These are phyloP conservation scores for Trochalopteron elliotii DNA, from an alignment of 2,113 vertebrate species.

Conservation along the genomic window DNA sequence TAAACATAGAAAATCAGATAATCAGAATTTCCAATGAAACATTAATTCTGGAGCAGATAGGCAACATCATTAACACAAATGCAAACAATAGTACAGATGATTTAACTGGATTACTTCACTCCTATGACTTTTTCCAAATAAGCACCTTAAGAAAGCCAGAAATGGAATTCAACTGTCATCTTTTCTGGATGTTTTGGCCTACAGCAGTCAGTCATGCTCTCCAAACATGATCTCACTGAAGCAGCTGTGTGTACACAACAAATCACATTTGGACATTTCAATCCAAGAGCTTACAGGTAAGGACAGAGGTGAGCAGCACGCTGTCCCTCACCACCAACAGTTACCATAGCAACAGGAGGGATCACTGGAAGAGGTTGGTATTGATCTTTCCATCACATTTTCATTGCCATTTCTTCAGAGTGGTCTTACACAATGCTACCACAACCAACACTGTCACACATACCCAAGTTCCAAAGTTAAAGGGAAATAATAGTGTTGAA, in stretches of 20 bases:
- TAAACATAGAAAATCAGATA: neutral
- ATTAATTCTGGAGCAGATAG: neutral
- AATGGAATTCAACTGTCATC: neutral
- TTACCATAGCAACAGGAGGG: constrained; percentile 24
- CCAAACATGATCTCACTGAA: neutral
- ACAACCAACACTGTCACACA: neutral
- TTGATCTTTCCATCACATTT: neutral
- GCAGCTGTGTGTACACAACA: constrained; percentile 14
- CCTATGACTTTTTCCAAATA: neutral
- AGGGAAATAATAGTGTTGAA: neutral
- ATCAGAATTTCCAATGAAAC: neutral
- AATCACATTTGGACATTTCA: neutral
- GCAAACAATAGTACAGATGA: neutral
- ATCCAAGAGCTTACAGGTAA: neutral
- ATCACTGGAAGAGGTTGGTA: neutral
- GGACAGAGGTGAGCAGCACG: constrained; percentile 50
- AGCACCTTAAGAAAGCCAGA: neutral
- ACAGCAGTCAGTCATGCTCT: neutral
- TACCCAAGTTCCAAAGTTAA: neutral
- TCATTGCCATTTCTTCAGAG: constrained; percentile 19
- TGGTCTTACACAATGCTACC: neutral
- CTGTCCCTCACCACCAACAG: neutral
- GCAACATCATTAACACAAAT: neutral
- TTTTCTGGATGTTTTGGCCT: neutral
- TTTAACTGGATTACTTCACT: neutral